Evolutionary conservation across 2,797 vertebrate genomes (phyloP).

Genomic region (Gallinago stenura): DNA sequence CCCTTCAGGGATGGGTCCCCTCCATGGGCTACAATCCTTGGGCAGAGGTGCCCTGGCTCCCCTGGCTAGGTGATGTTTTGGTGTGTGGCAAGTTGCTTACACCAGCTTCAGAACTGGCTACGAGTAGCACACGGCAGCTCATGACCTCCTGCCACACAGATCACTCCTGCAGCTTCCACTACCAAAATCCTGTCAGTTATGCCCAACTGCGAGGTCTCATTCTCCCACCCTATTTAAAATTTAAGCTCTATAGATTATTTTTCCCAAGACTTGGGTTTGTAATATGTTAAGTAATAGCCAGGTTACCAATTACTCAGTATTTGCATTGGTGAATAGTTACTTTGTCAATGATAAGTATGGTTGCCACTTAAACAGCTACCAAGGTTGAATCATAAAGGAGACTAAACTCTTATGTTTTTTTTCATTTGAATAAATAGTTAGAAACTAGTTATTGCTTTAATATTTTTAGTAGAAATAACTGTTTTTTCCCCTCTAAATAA

Average conservation of each 20-base stretch:
- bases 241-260: neutral
- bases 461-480: neutral
- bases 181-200: neutral
- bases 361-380: neutral
- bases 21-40: fast-evolving
- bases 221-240: neutral
- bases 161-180: neutral
- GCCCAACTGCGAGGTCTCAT: too few species aligned
- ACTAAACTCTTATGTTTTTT: neutral
- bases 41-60: neutral
- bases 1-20: neutral
- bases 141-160: fast-evolving
- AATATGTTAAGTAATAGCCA: neutral
- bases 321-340: neutral
- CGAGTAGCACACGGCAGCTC: neutral
- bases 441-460: neutral
- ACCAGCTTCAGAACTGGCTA: neutral
- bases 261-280: neutral
- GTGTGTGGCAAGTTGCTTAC: fast-evolving
- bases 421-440: neutral
- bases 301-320: neutral
- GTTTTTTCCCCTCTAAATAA: neutral
- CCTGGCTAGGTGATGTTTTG: neutral
- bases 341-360: neutral
- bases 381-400: neutral